Percentiles rank a stretch among this genome's conserved stretches.
Conservation (phyloP, 1,140 invertebrate genomes). For the Drosophila nebulosa region DNA sequence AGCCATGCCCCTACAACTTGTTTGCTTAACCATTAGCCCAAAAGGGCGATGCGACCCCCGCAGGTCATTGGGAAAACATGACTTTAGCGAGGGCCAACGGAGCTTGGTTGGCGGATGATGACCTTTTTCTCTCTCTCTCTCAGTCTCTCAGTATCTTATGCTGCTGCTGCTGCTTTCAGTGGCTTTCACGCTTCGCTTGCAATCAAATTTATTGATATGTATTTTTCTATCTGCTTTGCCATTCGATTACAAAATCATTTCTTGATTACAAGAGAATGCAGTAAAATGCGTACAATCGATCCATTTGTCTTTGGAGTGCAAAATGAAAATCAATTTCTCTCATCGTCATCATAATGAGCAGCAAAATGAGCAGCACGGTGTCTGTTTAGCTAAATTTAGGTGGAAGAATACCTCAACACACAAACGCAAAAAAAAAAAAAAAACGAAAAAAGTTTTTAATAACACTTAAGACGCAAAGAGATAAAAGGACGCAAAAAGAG, state of each 20-base stretch:
- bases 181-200: slow-evolving; percentile 56
- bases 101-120: slow-evolving; percentile 1
- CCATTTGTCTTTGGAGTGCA: no score
- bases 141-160: slow-evolving; percentile 19
- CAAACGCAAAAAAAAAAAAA: not conserved
- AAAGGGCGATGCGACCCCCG: slow-evolving; percentile 20
- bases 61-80: slow-evolving; percentile 12
- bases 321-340: not conserved
- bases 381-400: slow-evolving; percentile 45
- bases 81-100: not conserved
- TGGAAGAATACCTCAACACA: slow-evolving; percentile 31
- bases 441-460: slow-evolving; percentile 49
- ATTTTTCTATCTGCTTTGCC: slow-evolving; percentile 23
- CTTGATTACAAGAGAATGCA: slow-evolving; percentile 27
- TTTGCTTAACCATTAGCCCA: slow-evolving; percentile 41
- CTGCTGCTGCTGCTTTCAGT: slow-evolving; percentile 24
- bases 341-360: not conserved
- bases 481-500: slow-evolving; percentile 42
- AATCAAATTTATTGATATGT: slow-evolving; percentile 58
- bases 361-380: not conserved
- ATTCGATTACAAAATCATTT: slow-evolving; percentile 44
- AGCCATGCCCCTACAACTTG: slow-evolving; percentile 8
- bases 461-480: slow-evolving; percentile 58
- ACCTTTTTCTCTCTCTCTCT: slow-evolving; percentile 44
- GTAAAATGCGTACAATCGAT: slow-evolving; percentile 20